Conservation (phyloP, 2,797 vertebrate genomes). For the Xyrichtys novacula region DNA sequence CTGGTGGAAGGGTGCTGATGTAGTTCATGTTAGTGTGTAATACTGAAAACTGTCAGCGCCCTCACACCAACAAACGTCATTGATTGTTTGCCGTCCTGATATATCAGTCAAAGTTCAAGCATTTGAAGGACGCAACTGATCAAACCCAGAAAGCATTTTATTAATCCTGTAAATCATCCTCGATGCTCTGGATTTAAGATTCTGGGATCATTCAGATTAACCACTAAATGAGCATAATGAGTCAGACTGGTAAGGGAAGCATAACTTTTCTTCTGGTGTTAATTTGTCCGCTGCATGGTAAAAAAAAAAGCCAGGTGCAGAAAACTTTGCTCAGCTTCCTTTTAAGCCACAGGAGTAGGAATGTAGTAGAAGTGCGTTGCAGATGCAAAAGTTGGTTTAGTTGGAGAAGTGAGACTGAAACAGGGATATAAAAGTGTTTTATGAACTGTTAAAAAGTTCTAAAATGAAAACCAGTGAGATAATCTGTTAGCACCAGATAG, state of each 20-base stretch:
- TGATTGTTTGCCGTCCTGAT: no score
- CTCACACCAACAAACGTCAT: no score
- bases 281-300: background rate
- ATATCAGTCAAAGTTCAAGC: no score
- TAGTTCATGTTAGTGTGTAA: no score
- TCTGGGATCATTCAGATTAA: background rate
- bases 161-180: background rate
- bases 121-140: no score
- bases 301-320: background rate
- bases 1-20: constrained; percentile 19
- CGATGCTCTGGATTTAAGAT: background rate
- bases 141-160: background rate
- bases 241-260: constrained; percentile 1
- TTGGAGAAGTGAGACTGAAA: background rate
- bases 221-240: background rate
- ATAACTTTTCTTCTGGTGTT: background rate
- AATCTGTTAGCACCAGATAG: background rate
- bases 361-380: background rate
- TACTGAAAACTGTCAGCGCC: no score
- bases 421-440: background rate
- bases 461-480: background rate
- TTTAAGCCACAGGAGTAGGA: background rate
- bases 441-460: background rate
- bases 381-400: background rate
- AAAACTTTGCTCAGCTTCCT: background rate